These are phyloP conservation scores for Bovichtus variegatus DNA, from an alignment of 2,797 vertebrate genomes.

Conservation along the genomic window DNA sequence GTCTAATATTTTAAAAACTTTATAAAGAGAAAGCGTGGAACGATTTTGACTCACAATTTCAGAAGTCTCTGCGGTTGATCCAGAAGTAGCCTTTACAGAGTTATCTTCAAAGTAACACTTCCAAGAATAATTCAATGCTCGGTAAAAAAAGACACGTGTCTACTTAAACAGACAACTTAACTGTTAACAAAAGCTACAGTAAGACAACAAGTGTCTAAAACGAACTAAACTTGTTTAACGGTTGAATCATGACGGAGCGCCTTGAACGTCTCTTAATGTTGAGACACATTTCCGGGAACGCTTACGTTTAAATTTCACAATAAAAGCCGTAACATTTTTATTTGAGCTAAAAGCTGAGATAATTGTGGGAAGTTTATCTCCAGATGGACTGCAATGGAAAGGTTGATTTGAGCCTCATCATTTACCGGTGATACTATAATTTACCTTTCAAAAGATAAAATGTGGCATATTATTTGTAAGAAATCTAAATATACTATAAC, in stretches of 20 bases:
- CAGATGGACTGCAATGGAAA: neutral
- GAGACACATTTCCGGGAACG: slow-evolving; percentile 56
- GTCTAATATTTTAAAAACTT: neutral
- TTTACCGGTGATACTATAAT: neutral
- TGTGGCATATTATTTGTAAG: neutral
- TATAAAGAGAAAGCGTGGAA: neutral
- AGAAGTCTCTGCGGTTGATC: slow-evolving; percentile 14
- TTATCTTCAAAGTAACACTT: neutral
- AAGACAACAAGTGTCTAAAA: neutral
- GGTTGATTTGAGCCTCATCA: neutral
- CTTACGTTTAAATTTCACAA: slow-evolving; percentile 27
- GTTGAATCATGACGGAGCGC: neutral
- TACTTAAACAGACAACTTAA: neutral
- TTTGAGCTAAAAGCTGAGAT: neutral
- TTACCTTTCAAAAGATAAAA: neutral
- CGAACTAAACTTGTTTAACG: slow-evolving; percentile 14
- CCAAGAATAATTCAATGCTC: neutral
- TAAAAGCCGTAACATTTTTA: slow-evolving; percentile 38
- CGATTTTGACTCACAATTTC: slow-evolving; percentile 41
- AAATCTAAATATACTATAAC: neutral
- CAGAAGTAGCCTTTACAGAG: slow-evolving; percentile 17
- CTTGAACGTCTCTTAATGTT: neutral
- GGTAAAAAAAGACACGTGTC: fast-evolving
- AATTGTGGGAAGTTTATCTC: neutral
- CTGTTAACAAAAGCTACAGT: fast-evolving